These are phyloP conservation scores for Gallirallus australis DNA, from an alignment of 2,797 vertebrate genomes.

Conservation along the genomic window DNA sequence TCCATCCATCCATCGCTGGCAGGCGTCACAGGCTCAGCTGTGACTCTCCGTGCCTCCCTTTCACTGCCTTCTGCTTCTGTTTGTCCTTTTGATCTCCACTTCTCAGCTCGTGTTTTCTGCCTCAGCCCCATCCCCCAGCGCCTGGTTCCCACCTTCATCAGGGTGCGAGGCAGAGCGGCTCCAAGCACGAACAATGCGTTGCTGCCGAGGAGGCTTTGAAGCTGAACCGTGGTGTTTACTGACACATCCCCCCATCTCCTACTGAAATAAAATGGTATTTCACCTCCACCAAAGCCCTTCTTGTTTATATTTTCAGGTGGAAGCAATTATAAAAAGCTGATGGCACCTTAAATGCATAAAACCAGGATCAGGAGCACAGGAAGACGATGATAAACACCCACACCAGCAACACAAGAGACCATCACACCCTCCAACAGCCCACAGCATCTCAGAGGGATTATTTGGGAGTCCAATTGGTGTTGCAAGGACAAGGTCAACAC, in stretches of 20 bases:
- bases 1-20: neutral
- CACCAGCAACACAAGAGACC: neutral
- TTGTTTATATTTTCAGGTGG: neutral
- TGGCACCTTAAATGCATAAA: neutral
- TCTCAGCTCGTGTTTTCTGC: conserved; percentile 56
- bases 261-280: conserved; percentile 32
- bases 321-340: conserved; percentile 39
- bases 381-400: neutral
- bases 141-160: conserved; percentile 62
- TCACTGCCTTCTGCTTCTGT: conserved; percentile 64
- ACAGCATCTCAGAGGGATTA: neutral
- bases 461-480: neutral
- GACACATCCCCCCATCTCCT: conserved; percentile 21
- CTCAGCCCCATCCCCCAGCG: conserved; percentile 35
- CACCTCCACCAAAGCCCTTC: neutral
- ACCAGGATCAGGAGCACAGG: neutral
- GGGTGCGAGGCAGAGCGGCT: conserved; percentile 52
- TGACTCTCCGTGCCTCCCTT: conserved; percentile 63
- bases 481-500: neutral
- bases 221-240: conserved; percentile 53
- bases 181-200: conserved; percentile 37
- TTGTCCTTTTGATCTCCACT: conserved; percentile 74
- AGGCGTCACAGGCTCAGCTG: conserved; percentile 46
- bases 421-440: neutral
- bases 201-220: conserved; percentile 58